Conservation (phyloP, 2,888 invertebrate species). For the Lycia hirtaria region DNA sequence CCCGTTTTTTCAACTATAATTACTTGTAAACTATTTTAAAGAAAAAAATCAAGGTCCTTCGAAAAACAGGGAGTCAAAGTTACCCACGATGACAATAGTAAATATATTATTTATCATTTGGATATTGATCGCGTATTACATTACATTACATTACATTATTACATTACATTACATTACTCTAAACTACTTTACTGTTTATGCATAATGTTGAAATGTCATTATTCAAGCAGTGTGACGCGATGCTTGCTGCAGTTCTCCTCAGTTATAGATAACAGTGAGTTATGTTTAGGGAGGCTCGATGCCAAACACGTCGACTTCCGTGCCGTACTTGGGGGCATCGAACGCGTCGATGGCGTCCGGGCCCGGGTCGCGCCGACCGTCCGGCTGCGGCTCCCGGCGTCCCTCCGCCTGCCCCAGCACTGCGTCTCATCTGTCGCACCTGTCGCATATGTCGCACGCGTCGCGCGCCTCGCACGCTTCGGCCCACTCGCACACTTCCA, state of each 20-base stretch:
- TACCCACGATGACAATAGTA: no score
- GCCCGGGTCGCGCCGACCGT: slow-evolving; percentile 89
- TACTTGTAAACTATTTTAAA: no score
- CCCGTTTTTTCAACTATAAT: no score
- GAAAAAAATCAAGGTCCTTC: no score
- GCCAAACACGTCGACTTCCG: slow-evolving; percentile 95
- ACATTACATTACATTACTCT: no score
- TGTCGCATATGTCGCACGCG: slow-evolving; percentile 45
- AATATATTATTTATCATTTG: no score
- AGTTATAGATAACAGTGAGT: slow-evolving; percentile 25
- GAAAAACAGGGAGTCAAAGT: no score
- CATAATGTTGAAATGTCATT: no score
- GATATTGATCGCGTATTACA: no score
- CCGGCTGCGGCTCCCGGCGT: slow-evolving; percentile 88
- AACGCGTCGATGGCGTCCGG: slow-evolving; percentile 76
- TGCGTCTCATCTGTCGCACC: slow-evolving; percentile 77
- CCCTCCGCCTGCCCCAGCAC: slow-evolving; percentile 87
- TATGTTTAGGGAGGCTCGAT: slow-evolving; percentile 91
- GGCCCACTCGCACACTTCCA: slow-evolving; percentile 86
- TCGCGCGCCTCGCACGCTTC: slow-evolving; percentile 88
- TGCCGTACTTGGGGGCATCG: slow-evolving; percentile 92
- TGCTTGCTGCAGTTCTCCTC: background rate
- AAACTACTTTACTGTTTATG: no score
- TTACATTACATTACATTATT: no score
- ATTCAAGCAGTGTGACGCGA: background rate